These are phyloP conservation scores for Parauchenoglanis punctatus DNA, from an alignment of 2,797 vertebrate species.

Conservation along the genomic window DNA sequence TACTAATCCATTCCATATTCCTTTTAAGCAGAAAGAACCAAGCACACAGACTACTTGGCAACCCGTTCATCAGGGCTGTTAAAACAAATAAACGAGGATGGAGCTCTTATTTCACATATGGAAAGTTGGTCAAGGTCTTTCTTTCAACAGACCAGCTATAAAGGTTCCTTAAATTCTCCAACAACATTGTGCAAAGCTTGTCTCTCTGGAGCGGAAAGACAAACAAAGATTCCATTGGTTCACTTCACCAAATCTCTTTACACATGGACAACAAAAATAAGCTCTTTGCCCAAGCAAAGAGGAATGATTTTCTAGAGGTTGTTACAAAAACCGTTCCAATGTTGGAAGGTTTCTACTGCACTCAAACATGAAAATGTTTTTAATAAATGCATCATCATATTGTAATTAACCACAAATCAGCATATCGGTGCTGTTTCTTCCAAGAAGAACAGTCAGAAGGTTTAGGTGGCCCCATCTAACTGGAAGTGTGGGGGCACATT, in stretches of 20 bases:
- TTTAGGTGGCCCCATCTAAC: neutral
- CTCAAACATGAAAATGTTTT: neutral
- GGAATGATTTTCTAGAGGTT: neutral
- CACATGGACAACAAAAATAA: constrained; percentile 31
- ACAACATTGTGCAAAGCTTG: neutral
- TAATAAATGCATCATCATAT: neutral
- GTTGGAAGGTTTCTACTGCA: neutral
- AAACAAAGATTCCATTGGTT: constrained; percentile 30
- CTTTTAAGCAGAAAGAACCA: neutral
- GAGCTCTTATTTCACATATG: constrained; percentile 14
- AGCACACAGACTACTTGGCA: constrained; percentile 19
- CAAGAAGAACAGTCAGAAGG: neutral
- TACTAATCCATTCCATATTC: neutral
- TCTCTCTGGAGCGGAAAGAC: constrained; percentile 44
- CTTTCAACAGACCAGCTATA: constrained; percentile 11
- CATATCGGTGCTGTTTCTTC: neutral
- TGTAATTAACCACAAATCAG: neutral
- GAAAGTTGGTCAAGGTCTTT: constrained; percentile 19
- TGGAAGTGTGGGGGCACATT: neutral
- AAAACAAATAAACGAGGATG: neutral
- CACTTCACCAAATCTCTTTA: constrained; percentile 33
- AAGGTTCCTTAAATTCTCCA: neutral
- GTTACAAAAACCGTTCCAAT: neutral
- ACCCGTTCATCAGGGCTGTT: neutral
- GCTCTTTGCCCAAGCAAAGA: neutral